Evolutionary conservation across 2,113 vertebrate genomes (phyloP).

Genomic region (Butorides virescens): DNA sequence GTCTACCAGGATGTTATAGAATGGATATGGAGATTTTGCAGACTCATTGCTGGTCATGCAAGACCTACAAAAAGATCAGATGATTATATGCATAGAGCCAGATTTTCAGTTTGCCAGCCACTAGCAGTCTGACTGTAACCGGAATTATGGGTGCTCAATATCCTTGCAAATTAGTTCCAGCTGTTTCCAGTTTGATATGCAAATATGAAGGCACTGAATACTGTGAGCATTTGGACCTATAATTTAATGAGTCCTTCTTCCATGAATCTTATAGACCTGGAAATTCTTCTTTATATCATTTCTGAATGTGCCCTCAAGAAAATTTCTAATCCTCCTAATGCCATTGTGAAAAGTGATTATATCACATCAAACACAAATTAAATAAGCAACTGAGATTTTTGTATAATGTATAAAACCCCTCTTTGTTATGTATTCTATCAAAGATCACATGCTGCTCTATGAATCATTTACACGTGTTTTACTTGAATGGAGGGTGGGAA

Average conservation of each 20-base stretch:
- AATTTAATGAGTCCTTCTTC: not conserved
- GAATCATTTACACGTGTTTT: not conserved
- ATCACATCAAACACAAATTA: not conserved
- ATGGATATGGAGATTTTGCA: not conserved
- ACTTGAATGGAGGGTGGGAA: not conserved
- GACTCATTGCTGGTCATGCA: not conserved
- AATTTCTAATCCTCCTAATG: not conserved
- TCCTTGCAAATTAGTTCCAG: slow-evolving; percentile 5
- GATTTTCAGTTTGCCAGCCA: not conserved
- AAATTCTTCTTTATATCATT: not conserved
- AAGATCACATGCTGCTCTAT: not conserved
- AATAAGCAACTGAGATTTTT: not conserved
- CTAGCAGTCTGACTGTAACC: not conserved
- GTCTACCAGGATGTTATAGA: not conserved
- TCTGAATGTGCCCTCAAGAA: not conserved
- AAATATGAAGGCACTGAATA: not conserved
- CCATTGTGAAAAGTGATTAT: not conserved
- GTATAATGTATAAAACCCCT: not conserved
- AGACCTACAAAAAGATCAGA: not conserved
- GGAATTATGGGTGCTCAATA: not conserved
- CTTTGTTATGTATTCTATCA: not conserved
- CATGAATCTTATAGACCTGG: not conserved
- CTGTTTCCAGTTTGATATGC: slow-evolving; percentile 1
- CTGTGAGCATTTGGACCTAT: not conserved
- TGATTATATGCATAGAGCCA: not conserved